phyloP scores from a whole-genome alignment of 2,113 vertebrate species.

The Chloroceryle aenea region DNA sequence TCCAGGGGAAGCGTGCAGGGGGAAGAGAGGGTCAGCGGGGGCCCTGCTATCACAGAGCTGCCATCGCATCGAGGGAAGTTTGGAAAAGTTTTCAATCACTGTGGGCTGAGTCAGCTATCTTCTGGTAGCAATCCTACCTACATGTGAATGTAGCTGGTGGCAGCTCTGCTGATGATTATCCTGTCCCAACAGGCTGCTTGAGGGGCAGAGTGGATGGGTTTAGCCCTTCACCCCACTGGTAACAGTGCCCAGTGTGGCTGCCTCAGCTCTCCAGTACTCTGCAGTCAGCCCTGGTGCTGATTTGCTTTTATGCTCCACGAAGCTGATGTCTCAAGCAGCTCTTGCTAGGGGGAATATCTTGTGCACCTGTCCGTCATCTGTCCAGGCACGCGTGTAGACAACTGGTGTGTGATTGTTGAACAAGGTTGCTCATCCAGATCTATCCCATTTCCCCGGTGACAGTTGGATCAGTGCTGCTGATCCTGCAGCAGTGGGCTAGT shows the following conservation, averaged over 20 bases:
- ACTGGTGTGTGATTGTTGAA: rapidly evolving
- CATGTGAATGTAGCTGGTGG: background rate
- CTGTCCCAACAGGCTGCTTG: background rate
- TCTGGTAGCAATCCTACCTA: background rate
- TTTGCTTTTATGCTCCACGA: background rate
- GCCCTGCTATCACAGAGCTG: background rate
- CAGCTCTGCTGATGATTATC: background rate
- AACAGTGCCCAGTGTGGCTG: background rate
- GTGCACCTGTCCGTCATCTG: rapidly evolving
- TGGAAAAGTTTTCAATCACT: background rate
- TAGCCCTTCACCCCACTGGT: rapidly evolving
- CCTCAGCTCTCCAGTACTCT: background rate
- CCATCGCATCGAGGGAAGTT: background rate
- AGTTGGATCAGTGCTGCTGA: too few species aligned
- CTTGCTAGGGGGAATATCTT: background rate
- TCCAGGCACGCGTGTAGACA: rapidly evolving
- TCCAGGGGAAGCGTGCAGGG: background rate
- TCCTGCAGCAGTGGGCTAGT: rapidly evolving
- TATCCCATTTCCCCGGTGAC: background rate
- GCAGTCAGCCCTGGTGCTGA: background rate
- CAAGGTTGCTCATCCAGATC: too few species aligned
- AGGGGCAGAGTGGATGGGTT: rapidly evolving
- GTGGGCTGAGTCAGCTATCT: background rate
- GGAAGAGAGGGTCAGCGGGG: background rate
- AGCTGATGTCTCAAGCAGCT: background rate